Conservation (phyloP, 2,888 invertebrate species). For the Torymus aiolomorphi region DNA sequence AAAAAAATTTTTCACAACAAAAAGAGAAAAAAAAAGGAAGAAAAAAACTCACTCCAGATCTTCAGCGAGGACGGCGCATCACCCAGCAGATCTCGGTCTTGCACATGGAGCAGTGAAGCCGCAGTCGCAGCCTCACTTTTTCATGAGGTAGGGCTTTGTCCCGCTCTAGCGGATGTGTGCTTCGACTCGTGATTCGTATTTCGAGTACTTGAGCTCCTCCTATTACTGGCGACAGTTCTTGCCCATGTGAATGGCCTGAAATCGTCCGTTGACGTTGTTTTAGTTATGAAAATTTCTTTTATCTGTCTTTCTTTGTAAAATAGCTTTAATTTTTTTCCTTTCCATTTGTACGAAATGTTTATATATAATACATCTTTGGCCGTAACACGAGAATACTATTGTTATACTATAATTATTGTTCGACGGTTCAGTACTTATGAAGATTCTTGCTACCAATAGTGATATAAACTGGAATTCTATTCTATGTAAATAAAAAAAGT, state of each 20-base stretch:
- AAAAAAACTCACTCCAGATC: conserved; percentile 77
- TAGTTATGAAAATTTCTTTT: no score
- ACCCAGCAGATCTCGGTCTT: no score
- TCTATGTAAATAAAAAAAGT: no score
- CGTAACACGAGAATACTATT: no score
- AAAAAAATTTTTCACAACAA: not conserved
- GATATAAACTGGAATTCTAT: no score
- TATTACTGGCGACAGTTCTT: conserved; percentile 90
- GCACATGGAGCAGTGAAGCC: conserved; percentile 91
- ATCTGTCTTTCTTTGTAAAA: no score
- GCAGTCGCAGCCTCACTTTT: conserved; percentile 97
- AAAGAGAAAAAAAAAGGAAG: no score
- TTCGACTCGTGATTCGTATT: conserved; percentile 82
- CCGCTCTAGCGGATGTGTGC: conserved; percentile 84
- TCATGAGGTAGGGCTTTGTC: conserved; percentile 92
- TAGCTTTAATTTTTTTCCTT: not conserved
- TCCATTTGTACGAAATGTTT: not conserved
- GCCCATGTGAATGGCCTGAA: conserved; percentile 86
- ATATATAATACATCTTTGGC: no score
- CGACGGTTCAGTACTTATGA: not conserved
- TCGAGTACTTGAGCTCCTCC: conserved; percentile 79
- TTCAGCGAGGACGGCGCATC: no score
- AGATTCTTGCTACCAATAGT: not conserved
- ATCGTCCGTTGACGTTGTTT: not conserved
- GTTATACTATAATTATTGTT: no score